These are phyloP conservation scores for Nasonia giraulti DNA, from an alignment of 1,140 invertebrate species.

Conservation along the genomic window DNA sequence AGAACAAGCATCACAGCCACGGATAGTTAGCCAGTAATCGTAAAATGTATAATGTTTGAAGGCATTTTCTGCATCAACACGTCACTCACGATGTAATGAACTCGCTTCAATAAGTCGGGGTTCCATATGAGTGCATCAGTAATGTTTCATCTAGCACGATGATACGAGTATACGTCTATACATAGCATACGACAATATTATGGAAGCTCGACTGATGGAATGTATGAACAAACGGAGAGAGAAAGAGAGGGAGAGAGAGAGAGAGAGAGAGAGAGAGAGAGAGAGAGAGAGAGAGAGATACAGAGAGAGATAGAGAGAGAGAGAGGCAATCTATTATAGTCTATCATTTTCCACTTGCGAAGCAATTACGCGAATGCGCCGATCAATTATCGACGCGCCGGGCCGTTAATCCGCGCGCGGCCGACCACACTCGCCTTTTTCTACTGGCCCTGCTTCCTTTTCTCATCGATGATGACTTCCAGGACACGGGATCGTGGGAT, in stretches of 20 bases:
- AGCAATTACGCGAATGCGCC: conserved; percentile 5
- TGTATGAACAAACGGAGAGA: background rate
- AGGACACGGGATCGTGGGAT: background rate
- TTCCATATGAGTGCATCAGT: too few species aligned
- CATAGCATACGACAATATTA: background rate
- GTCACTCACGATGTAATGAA: too few species aligned
- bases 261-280: background rate
- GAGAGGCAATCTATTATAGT: background rate
- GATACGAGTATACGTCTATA: background rate
- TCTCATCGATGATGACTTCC: conserved; percentile 15
- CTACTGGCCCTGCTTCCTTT: background rate
- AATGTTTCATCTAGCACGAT: too few species aligned
- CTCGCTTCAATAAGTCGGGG: too few species aligned
- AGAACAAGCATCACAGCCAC: too few species aligned
- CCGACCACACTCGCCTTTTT: conserved; percentile 6
- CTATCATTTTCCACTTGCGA: conserved; percentile 1
- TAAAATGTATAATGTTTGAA: too few species aligned
- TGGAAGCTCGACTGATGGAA: background rate
- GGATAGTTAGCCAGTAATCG: too few species aligned
- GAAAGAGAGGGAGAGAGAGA: background rate
- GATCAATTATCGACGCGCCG: conserved; percentile 28
- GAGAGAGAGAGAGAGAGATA: too few species aligned
- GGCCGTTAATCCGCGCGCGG: conserved; percentile 19
- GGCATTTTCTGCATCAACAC: too few species aligned
- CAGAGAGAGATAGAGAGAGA: background rate